A percentile compares a stretch with the other conserved stretches of the same genome.
These are phyloP conservation scores for Myotis davidii DNA, from an alignment of 2,113 vertebrate genomes.

Conservation along the genomic window DNA sequence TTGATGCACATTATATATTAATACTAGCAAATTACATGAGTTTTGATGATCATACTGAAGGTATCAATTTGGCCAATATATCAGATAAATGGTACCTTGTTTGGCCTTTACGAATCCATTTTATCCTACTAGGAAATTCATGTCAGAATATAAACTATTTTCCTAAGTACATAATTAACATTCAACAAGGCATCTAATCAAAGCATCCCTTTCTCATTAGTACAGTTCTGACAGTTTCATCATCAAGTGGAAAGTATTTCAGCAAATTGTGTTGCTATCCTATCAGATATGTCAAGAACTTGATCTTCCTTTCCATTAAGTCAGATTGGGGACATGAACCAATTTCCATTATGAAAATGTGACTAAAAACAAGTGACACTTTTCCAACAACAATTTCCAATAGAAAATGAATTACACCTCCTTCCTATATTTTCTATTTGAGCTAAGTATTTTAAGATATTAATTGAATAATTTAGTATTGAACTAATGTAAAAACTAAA, in stretches of 20 bases:
- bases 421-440: background rate
- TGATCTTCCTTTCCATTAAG: conserved; percentile 76
- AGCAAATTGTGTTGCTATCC: conserved; percentile 71
- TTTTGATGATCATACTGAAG: conserved; percentile 27
- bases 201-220: conserved; percentile 73
- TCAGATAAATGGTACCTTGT: background rate
- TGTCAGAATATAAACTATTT: conserved; percentile 64
- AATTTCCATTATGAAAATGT: conserved; percentile 76
- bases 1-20: background rate
- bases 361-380: conserved; percentile 26
- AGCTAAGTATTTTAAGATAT: conserved; percentile 37
- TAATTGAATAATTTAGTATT: conserved; percentile 62
- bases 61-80: background rate
- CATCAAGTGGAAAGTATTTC: conserved; percentile 70
- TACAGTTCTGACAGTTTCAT: conserved; percentile 71
- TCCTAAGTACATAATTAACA: conserved; percentile 69
- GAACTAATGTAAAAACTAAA: conserved; percentile 30
- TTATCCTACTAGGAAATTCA: conserved; percentile 32
- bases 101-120: conserved; percentile 19
- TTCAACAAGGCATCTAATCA: conserved; percentile 67
- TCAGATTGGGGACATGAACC: conserved; percentile 69
- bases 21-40: background rate
- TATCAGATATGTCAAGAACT: conserved; percentile 73
- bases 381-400: conserved; percentile 48
- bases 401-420: background rate